Conservation (phyloP, 1,140 invertebrate genomes). For the Lordiphosa clarofinis region DNA sequence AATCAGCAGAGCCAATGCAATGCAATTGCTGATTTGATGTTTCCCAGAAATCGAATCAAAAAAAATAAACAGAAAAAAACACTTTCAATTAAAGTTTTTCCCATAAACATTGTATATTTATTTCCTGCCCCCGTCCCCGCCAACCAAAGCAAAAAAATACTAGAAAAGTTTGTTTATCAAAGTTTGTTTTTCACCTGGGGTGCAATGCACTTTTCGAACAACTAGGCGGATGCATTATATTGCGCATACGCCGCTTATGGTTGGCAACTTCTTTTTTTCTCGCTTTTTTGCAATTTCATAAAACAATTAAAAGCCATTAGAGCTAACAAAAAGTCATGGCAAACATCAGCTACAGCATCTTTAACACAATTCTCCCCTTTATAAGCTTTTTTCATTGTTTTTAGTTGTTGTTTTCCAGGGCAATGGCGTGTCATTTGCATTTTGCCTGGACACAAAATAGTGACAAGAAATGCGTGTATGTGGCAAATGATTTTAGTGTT, state of each 20-base stretch:
- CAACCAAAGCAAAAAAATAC: no score
- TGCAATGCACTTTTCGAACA: constrained; percentile 32
- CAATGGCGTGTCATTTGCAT: constrained; percentile 74
- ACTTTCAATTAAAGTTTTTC: constrained; percentile 6
- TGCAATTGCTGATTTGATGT: no score
- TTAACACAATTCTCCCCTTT: constrained; percentile 23
- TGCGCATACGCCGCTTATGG: constrained; percentile 31
- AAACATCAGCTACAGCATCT: constrained; percentile 30
- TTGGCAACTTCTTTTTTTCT: constrained; percentile 12
- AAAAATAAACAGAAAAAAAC: constrained; percentile 1
- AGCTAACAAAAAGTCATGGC: constrained; percentile 55
- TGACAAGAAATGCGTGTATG: constrained; percentile 18
- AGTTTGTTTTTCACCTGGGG: constrained; percentile 9
- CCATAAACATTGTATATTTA: constrained; percentile 43
- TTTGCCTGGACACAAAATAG: constrained; percentile 47
- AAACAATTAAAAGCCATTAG: constrained; percentile 75
- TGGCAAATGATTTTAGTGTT: constrained; percentile 24
- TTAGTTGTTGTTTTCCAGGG: constrained; percentile 23
- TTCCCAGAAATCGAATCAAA: background rate
- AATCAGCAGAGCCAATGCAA: background rate
- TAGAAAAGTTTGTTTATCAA: constrained; percentile 19
- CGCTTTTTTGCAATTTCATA: constrained; percentile 64
- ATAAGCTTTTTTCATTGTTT: constrained; percentile 13
- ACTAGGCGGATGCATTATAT: constrained; percentile 51
- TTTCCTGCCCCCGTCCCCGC: constrained; percentile 1